phyloP scores from a whole-genome alignment of 2,113 vertebrate genomes.

The Cephalopterus ornatus region DNA sequence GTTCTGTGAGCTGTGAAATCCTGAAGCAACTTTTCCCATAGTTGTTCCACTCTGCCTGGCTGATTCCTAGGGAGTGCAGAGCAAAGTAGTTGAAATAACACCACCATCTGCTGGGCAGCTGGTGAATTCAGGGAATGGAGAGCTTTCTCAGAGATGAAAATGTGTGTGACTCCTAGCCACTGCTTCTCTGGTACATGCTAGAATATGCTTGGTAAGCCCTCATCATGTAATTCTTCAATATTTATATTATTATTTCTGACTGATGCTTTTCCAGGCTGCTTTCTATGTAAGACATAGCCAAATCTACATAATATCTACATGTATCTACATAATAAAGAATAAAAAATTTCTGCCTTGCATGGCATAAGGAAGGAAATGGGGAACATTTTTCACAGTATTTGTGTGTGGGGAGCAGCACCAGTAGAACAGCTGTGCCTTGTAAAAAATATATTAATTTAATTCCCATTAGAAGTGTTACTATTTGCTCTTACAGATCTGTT shows the following conservation, averaged over 20 bases:
- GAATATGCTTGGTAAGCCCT: neutral
- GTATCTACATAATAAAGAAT: neutral
- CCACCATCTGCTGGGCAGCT: slow-evolving; percentile 77
- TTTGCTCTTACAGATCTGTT: neutral
- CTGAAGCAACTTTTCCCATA: neutral
- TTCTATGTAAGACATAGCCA: neutral
- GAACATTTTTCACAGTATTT: neutral
- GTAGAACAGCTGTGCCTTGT: neutral
- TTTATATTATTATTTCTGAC: neutral
- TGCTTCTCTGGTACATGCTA: neutral
- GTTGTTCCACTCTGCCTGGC: neutral
- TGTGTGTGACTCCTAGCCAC: neutral
- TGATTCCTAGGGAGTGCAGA: neutral
- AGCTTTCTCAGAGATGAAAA: rapidly evolving
- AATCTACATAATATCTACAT: no score
- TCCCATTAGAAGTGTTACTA: neutral
- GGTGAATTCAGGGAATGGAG: neutral
- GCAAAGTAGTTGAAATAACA: slow-evolving; percentile 71
- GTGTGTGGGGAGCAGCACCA: neutral
- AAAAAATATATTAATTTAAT: neutral
- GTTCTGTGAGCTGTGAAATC: neutral
- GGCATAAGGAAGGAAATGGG: neutral
- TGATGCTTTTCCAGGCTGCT: neutral
- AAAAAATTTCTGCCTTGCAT: neutral
- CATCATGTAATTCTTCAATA: neutral